Percentiles rank a stretch among this genome's conserved stretches.
Conservation (phyloP, 2,797 vertebrate genomes). For the Cheirogaleus major region DNA sequence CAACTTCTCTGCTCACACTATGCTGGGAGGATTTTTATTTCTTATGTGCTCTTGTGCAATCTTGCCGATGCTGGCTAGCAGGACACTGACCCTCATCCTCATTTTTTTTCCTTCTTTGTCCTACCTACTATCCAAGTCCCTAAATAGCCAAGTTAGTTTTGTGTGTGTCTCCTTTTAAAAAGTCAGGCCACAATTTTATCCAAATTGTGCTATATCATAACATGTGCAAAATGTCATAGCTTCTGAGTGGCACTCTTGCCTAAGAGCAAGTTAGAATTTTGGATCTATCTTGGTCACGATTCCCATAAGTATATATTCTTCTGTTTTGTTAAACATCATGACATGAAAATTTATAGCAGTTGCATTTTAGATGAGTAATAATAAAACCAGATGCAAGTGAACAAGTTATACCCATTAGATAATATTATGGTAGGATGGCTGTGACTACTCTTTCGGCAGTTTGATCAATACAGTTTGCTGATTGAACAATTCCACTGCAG, state of each 20-base stretch:
- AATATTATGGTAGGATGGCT: too few relatives aligned
- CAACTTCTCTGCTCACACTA: background rate
- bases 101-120: too few relatives aligned
- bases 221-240: too few relatives aligned
- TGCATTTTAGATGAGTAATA: background rate
- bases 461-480: background rate
- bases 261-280: background rate
- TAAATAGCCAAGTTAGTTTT: background rate
- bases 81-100: too few relatives aligned
- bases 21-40: too few relatives aligned
- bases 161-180: background rate
- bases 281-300: background rate
- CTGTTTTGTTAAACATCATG: background rate
- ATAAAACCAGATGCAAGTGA: background rate
- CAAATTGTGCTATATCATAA: too few relatives aligned
- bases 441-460: background rate
- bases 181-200: background rate
- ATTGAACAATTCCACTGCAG: background rate
- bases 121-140: too few relatives aligned
- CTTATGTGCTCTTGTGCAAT: background rate
- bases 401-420: background rate
- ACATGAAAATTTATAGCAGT: background rate
- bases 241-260: too few relatives aligned
- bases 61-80: accelerated
- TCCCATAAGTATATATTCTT: background rate